Percentiles rank a stretch among this genome's conserved stretches.
Conservation (phyloP, 2,113 vertebrate species). For the Ochotona princeps region DNA sequence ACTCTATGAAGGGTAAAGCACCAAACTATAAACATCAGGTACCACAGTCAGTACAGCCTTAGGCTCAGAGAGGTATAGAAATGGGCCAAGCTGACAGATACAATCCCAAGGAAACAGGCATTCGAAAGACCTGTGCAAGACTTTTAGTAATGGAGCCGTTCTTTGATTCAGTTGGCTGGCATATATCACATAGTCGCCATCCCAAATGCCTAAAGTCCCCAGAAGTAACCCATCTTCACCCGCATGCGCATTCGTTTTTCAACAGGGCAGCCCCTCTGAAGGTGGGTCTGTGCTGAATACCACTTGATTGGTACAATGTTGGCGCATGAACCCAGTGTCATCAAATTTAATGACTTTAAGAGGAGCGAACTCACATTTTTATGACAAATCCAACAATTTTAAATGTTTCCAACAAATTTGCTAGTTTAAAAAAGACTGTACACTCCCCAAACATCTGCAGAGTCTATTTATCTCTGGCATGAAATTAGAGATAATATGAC, state of each 20-base stretch:
- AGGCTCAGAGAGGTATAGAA: neutral
- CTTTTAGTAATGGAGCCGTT: neutral
- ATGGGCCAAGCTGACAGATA: neutral
- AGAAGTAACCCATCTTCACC: neutral
- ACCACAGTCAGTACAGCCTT: neutral
- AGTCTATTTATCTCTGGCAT: neutral
- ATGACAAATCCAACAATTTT: slow-evolving; percentile 8
- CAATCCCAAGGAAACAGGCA: neutral
- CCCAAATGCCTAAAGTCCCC: neutral
- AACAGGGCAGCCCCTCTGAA: neutral
- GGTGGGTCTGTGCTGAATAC: neutral
- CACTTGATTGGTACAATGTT: neutral
- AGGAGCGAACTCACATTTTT: slow-evolving; percentile 21
- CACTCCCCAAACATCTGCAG: neutral
- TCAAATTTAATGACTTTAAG: slow-evolving; percentile 30
- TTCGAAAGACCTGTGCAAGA: neutral
- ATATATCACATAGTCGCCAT: neutral
- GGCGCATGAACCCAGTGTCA: neutral
- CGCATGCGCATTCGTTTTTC: neutral
- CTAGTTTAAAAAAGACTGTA: neutral
- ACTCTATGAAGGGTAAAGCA: slow-evolving; percentile 10
- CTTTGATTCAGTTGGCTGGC: neutral
- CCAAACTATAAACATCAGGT: neutral
- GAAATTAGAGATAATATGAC: neutral
- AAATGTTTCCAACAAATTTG: neutral